Evolutionary conservation across 2,888 invertebrate genomes (phyloP), one percentile per base, ranked within the genome.

Genomic region (Norana najaformis): DNA sequence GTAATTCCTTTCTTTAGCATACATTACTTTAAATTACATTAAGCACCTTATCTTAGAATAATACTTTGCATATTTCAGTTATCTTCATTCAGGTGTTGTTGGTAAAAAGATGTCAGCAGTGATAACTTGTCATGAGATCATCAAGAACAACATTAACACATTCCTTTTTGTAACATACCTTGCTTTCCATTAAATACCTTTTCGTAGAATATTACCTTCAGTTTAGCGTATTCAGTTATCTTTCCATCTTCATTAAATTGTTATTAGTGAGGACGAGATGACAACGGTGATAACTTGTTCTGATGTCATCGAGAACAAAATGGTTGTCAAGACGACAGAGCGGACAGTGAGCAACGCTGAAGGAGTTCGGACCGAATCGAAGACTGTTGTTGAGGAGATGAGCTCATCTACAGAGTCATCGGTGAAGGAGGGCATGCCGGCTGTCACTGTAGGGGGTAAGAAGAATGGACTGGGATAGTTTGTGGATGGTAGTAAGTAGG

Each of bases 251-350:
- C 30, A 69, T 69, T 69, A n/a, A n/a, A 69, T n/a, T 69, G n/a
- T 69, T 69, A n/a, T 69, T 69, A n/a, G n/a, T 1, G 69, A 69
- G 69, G 69, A n/a, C 53, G 53, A 90, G 69, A 90, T 88, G 0
- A 36, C 83, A 34, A 89, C 89, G 85, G 90, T 90, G 90, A 89
- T 90, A 30, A 90, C 90, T 34, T 88, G 89, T 39, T 89, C 89
- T 39, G 89, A 89, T 88, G 89, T 90, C 23, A 89, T 90, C 39
- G 90, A 90, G 89, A 90, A 90, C 90, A 90, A 90, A 85, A 90
- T 90, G 90, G 69, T 88, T 30, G 89, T 90, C 89, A 90, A 37
- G 89, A 90, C 90, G 34, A 90, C 90, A 36, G 38, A 83, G 53
- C 90, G 89, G 83, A 90, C 90, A 5, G 30, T 89, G 18, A 90